Conservation (phyloP, 2,797 vertebrate species). For the Manis javanica region DNA sequence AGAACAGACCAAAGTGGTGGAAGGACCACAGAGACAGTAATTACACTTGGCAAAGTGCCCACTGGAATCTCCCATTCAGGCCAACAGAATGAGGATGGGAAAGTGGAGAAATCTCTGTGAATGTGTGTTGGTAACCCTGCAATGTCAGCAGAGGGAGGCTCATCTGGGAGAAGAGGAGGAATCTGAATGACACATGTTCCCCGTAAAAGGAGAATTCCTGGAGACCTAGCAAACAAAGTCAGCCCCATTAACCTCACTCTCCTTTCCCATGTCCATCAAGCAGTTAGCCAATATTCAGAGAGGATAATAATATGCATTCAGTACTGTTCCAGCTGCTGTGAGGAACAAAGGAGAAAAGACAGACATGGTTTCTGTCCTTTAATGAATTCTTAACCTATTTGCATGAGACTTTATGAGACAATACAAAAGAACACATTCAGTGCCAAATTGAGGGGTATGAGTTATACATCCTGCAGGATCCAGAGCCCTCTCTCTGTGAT, state of each 20-base stretch:
- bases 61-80: not conserved
- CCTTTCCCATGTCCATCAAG: not conserved
- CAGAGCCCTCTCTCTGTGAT: not conserved
- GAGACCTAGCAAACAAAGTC: not conserved
- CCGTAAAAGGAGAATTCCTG: not conserved
- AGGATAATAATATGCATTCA: not conserved
- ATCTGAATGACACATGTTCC: not conserved
- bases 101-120: not conserved
- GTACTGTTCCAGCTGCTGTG: not conserved
- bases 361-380: not conserved
- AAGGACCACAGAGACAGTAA: not conserved
- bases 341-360: not conserved
- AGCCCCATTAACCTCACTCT: not conserved
- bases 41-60: not conserved
- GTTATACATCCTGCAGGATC: not conserved
- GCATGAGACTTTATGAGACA: not conserved
- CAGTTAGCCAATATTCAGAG: not conserved
- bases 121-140: not conserved
- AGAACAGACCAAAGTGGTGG: not conserved
- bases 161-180: not conserved
- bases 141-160: not conserved
- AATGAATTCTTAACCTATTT: conserved; percentile 15
- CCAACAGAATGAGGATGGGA: not conserved
- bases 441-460: not conserved
- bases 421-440: not conserved